Evolutionary conservation across 2,888 invertebrate species (phyloP).

Genomic region (Heliconius sara): DNA sequence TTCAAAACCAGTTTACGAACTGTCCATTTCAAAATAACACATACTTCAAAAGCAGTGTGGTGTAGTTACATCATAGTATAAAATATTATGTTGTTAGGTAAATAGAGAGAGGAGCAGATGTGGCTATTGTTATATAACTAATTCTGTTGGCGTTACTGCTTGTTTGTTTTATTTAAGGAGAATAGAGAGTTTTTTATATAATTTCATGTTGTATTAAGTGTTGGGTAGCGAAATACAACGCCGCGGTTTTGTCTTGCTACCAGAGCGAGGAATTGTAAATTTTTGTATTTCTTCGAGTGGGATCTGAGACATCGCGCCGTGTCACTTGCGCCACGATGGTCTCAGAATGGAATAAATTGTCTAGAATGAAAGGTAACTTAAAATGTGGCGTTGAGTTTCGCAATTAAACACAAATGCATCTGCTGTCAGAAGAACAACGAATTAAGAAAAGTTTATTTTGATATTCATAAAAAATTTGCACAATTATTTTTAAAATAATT

Average conservation of each 20-base stretch:
- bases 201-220: background rate
- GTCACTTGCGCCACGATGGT: background rate
- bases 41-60: background rate
- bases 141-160: background rate
- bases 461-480: too few species aligned
- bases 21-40: background rate
- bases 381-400: too few species aligned
- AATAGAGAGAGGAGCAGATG: background rate
- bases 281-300: background rate
- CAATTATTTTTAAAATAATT: too few species aligned
- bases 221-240: background rate
- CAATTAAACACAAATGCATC: too few species aligned
- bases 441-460: too few species aligned
- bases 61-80: conserved; percentile 5
- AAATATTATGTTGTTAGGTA: background rate
- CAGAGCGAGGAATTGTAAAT: background rate
- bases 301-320: too few species aligned
- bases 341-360: too few species aligned
- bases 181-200: too few species aligned
- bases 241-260: background rate
- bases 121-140: background rate
- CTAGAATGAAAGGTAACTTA: too few species aligned
- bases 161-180: background rate
- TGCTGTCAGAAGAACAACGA: too few species aligned
- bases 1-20: conserved; percentile 11